These are phyloP conservation scores for Megaptera novaeangliae DNA, from an alignment of 2,113 vertebrate species.

Conservation along the genomic window DNA sequence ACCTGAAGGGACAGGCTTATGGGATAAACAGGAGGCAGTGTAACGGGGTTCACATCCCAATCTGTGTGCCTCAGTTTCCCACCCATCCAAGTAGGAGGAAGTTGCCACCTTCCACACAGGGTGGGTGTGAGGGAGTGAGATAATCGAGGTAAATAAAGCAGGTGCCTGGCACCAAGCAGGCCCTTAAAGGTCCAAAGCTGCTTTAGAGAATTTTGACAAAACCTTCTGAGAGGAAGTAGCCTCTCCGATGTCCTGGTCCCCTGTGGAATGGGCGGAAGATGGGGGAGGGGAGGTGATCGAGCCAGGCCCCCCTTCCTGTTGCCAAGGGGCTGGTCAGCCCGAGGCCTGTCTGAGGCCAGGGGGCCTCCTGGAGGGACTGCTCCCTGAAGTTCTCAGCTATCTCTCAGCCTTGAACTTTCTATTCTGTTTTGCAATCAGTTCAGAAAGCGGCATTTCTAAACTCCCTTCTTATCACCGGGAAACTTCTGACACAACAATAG, in stretches of 20 bases:
- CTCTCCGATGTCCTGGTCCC: fast-evolving
- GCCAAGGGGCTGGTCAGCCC: not conserved
- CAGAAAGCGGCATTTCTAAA: not conserved
- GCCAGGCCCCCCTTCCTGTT: not conserved
- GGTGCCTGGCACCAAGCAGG: fast-evolving
- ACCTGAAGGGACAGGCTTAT: fast-evolving
- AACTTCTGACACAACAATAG: slow-evolving; percentile 16
- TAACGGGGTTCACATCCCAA: not conserved
- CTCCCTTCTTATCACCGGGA: slow-evolving; percentile 46
- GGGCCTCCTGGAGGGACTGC: not conserved
- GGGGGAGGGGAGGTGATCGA: fast-evolving
- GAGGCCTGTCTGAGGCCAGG: not conserved
- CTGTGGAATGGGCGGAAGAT: fast-evolving
- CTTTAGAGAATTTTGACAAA: not conserved
- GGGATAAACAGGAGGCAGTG: fast-evolving
- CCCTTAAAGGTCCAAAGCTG: fast-evolving
- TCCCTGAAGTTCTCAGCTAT: not conserved
- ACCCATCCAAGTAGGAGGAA: fast-evolving
- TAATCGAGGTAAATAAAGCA: fast-evolving
- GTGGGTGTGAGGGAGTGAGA: too few relatives aligned
- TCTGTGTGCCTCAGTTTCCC: not conserved
- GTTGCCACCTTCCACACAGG: not conserved
- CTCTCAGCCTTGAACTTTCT: slow-evolving; percentile 54
- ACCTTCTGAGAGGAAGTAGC: not conserved
- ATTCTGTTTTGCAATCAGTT: not conserved